Evolutionary conservation across 2,113 vertebrate genomes (phyloP), one percentile per base, ranked within the genome.

Genomic region (Mastomys natalensis): DNA sequence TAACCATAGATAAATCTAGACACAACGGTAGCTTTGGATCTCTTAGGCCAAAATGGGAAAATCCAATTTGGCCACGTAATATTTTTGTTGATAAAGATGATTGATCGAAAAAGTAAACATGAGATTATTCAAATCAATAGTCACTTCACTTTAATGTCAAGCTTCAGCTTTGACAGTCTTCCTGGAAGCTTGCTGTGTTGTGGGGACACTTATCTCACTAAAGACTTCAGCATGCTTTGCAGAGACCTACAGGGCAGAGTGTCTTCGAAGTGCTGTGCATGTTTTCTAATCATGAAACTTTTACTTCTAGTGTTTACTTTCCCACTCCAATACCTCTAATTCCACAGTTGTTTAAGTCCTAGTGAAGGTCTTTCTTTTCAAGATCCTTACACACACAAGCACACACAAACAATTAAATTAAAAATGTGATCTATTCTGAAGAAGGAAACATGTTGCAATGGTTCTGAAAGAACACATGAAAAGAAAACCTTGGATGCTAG

Each of bases 1-100:
- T 53, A 94, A 94, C 87, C 77, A 91, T 7, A 53, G 87, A 68
- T 82, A 91, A 93, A 91, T 91, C 90, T 93, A 89, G 94, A 94
- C 10, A 21, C 48, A 82, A 92, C 77, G 64, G 72, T 29, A 19
- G 31, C 73, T 95, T 90, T 94, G 16, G 80, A 87, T 87, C 81
- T 86, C 58, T 97, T 70, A 24, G 66, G 66, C 40, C 73, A 29
- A 80, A 95, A 77, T n/a, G 82, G 76, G 40, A 86, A 73, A 85
- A 80, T 60, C 13, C 26, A 51, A 7, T 84, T 87, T 80, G 51
- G 45, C 34, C 19, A 5, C 31, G 53, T 73, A n/a, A 72, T 8
- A 55, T 92, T 68, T 94, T 81, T 89, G 43, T 74, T 89, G 29
- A 74, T 89, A 95, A 90, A 84, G 43, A 91, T 89, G 53, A 93